These are phyloP conservation scores for Lampris incognitus DNA, from an alignment of 2,113 vertebrate genomes.

Conservation along the genomic window DNA sequence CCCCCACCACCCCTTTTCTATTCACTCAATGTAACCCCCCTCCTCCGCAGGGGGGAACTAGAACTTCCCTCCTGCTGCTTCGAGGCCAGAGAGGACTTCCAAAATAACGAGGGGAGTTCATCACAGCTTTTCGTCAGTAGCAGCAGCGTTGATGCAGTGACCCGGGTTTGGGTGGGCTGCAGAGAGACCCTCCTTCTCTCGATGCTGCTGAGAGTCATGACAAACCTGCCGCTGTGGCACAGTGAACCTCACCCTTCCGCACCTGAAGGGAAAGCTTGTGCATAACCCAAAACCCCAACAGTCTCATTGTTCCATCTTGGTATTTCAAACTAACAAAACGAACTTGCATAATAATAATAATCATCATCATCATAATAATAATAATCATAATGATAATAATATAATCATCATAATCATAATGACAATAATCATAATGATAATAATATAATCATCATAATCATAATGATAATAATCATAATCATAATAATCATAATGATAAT, in stretches of 20 bases:
- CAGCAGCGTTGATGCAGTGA: slow-evolving; percentile 4
- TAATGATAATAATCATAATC: no score
- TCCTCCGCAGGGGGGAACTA: slow-evolving; percentile 43
- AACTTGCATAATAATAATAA: neutral
- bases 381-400: no score
- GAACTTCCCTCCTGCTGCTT: slow-evolving; percentile 58
- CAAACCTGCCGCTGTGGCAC: neutral
- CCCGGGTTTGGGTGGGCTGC: neutral
- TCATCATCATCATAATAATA: neutral
- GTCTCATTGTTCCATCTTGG: neutral
- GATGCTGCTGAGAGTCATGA: no score
- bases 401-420: no score
- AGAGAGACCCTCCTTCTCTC: slow-evolving; percentile 5
- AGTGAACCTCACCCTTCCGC: neutral
- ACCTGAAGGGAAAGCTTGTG: neutral
- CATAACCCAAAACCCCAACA: neutral
- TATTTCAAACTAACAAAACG: neutral
- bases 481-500: no score
- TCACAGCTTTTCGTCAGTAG: slow-evolving; percentile 40
- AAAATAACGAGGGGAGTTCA: slow-evolving; percentile 47
- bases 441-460: no score
- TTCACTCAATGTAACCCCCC: no score
- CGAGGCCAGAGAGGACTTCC: slow-evolving; percentile 46
- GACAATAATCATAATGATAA: no score
- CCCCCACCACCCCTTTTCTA: neutral